Percentiles rank a stretch among this genome's conserved stretches.
phyloP scores from a whole-genome alignment of 2,888 invertebrate species.

The Agrenia bidenticulata region DNA sequence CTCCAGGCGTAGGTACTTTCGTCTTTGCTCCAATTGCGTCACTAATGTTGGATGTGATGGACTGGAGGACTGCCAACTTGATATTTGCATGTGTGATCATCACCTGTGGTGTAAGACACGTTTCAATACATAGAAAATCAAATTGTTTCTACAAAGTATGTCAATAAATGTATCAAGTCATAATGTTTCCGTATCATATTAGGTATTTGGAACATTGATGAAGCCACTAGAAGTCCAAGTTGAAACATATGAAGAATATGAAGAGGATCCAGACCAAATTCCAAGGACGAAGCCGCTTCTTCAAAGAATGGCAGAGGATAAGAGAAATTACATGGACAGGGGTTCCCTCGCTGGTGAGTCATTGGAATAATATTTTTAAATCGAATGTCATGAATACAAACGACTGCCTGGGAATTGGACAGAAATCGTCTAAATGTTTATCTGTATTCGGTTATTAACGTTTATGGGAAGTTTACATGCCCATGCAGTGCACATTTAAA shows the following conservation, averaged over 20 bases:
- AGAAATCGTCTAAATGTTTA: too few species aligned
- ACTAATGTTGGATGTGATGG: conserved; percentile 68
- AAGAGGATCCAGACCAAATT: conserved; percentile 57
- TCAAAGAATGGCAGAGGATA: conserved; percentile 91
- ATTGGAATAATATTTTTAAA: neutral
- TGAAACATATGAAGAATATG: conserved; percentile 58
- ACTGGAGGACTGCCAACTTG: conserved; percentile 87
- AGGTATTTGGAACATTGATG: conserved; percentile 78
- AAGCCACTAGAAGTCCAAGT: conserved; percentile 74
- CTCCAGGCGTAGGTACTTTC: conserved; percentile 87
- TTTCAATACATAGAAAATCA: neutral
- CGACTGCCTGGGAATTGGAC: too few species aligned
- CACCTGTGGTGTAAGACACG: conserved; percentile 76
- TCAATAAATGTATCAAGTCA: conserved; percentile 1
- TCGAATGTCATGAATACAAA: neutral
- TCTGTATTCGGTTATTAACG: too few species aligned
- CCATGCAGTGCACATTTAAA: too few species aligned
- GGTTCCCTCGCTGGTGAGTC: conserved; percentile 72
- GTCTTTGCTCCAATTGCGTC: conserved; percentile 89
- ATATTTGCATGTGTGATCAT: conserved; percentile 90
- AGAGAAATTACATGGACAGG: conserved; percentile 83
- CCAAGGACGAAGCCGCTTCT: conserved; percentile 70
- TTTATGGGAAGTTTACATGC: too few species aligned
- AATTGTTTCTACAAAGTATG: neutral
- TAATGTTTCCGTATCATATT: conserved; percentile 10